phyloP scores from a whole-genome alignment of 2,797 vertebrate genomes.

The Notolepis coatsorum region DNA sequence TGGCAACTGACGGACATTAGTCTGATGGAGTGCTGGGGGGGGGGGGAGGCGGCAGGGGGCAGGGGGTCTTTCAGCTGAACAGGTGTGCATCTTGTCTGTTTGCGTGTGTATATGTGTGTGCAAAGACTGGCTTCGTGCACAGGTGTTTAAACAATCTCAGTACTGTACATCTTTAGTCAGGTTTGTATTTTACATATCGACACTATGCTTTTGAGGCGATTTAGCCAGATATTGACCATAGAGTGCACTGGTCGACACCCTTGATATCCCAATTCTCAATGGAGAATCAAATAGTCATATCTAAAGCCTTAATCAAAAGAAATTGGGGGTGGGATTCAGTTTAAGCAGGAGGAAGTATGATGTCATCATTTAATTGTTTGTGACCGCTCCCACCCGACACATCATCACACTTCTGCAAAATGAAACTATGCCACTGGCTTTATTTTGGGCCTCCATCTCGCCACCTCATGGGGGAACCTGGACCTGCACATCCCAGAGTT shows the following conservation, averaged over 20 bases:
- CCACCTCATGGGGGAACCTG: conserved; percentile 43
- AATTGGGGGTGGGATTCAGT: conserved; percentile 59
- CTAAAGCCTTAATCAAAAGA: conserved; percentile 75
- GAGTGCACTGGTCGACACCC: conserved; percentile 26
- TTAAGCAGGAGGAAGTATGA: conserved; percentile 61
- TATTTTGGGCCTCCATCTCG: conserved; percentile 37
- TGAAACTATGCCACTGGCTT: conserved; percentile 18
- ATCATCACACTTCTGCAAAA: conserved; percentile 28
- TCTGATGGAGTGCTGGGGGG: conserved; percentile 25
- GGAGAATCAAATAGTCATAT: conserved; percentile 62
- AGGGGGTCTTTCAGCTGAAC: conserved; percentile 49
- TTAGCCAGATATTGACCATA: conserved; percentile 38
- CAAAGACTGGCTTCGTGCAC: conserved; percentile 49
- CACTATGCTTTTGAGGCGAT: conserved; percentile 51
- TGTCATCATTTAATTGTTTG: conserved; percentile 60
- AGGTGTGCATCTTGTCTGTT: too few species aligned
- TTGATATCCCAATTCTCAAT: conserved; percentile 36
- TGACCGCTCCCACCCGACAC: conserved; percentile 49
- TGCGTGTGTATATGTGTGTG: conserved; percentile 31
- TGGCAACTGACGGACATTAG: conserved; percentile 46
- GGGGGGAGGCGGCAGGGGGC: too few species aligned
- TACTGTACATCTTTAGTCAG: conserved; percentile 72
- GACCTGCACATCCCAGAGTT: conserved; percentile 48
- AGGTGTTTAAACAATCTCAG: conserved; percentile 73
- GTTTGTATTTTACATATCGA: conserved; percentile 76